Conservation (phyloP, 2,797 vertebrate species). For the Neoniphon sammara region DNA sequence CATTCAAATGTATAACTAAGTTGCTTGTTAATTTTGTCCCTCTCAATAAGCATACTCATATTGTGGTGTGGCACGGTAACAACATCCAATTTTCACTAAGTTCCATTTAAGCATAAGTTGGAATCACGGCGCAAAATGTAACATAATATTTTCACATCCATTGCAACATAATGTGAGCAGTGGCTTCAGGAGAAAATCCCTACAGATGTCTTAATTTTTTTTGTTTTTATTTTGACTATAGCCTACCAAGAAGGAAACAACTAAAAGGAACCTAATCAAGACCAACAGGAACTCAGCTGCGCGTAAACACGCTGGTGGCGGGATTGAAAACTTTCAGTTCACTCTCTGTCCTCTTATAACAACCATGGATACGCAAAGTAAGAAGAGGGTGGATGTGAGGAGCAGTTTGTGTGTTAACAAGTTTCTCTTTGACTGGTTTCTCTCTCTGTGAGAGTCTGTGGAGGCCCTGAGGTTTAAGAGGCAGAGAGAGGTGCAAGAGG, state of each 20-base stretch:
- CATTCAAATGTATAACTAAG: conserved; percentile 59
- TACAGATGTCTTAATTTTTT: conserved; percentile 26
- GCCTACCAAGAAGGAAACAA: conserved; percentile 32
- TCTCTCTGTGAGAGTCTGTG: conserved; percentile 72
- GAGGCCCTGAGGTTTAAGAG: conserved; percentile 86
- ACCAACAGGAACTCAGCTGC: conserved; percentile 45
- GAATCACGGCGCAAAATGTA: conserved; percentile 37
- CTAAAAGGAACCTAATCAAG: conserved; percentile 22
- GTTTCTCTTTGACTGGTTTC: conserved; percentile 46
- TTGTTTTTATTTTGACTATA: conserved; percentile 17
- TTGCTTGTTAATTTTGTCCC: conserved; percentile 49
- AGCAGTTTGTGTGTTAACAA: conserved; percentile 43
- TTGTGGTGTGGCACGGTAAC: conserved; percentile 48
- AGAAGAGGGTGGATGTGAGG: conserved; percentile 52
- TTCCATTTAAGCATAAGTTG: conserved; percentile 42
- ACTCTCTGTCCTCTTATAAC: conserved; percentile 40
- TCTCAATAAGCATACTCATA: conserved; percentile 42
- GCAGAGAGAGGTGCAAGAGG: conserved; percentile 69
- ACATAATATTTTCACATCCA: conserved; percentile 50
- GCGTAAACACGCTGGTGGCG: conserved; percentile 41
- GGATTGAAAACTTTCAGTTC: conserved; percentile 43
- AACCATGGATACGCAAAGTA: conserved; percentile 48
- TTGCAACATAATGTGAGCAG: conserved; percentile 36
- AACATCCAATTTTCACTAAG: conserved; percentile 46
- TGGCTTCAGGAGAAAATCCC: conserved; percentile 37